Conservation (phyloP, 1,140 invertebrate species). For the Hesperophylax magnus region DNA sequence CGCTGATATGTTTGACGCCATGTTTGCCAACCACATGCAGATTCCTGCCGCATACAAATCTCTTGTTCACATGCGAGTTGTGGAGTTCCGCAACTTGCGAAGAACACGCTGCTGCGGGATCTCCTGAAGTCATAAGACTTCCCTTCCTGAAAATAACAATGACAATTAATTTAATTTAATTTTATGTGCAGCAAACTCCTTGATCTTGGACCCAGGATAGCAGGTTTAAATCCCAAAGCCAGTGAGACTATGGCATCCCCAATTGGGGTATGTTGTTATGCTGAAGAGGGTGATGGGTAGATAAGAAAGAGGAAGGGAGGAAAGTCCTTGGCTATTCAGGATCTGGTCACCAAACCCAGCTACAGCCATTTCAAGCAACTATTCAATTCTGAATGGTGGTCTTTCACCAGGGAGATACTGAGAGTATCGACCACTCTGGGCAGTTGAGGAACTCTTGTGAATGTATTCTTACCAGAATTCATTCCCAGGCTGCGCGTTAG, state of each 20-base stretch:
- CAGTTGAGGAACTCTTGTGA: neutral
- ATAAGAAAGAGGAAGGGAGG: neutral
- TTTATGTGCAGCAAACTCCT: neutral
- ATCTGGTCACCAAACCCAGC: too few species aligned
- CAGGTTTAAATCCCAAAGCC: too few species aligned
- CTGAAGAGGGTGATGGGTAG: neutral
- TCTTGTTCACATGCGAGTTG: slow-evolving; percentile 71
- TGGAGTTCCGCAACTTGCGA: slow-evolving; percentile 73
- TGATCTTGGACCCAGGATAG: neutral
- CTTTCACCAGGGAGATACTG: too few species aligned
- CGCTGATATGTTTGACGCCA: slow-evolving; percentile 70
- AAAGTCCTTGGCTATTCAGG: neutral
- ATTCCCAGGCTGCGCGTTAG: slow-evolving; percentile 77
- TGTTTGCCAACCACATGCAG: slow-evolving; percentile 69
- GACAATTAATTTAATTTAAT: neutral
- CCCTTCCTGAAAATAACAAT: slow-evolving; percentile 59
- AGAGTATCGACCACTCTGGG: too few species aligned
- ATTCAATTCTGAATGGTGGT: too few species aligned
- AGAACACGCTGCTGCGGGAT: slow-evolving; percentile 76
- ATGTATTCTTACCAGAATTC: slow-evolving; percentile 69
- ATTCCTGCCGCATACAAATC: slow-evolving; percentile 66
- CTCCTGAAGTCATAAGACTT: slow-evolving; percentile 67
- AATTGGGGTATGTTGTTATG: neutral
- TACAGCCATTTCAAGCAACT: too few species aligned
- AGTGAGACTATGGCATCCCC: too few species aligned